Conservation (phyloP, 2,888 invertebrate genomes). For the Leucozona laternaria region DNA sequence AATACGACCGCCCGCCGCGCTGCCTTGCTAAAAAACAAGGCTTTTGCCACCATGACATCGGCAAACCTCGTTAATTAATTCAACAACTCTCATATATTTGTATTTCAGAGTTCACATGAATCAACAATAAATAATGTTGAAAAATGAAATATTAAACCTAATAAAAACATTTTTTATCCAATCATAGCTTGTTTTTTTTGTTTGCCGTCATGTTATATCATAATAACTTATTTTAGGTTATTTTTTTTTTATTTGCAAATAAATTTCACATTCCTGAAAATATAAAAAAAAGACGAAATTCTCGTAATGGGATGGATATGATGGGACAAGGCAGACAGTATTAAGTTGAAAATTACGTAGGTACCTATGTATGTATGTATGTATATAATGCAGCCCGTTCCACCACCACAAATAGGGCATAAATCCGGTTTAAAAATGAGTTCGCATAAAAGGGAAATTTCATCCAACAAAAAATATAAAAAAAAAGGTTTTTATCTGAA, state of each 20-base stretch:
- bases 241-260: background rate
- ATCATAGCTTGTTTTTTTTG: background rate
- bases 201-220: background rate
- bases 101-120: background rate
- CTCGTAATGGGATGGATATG: background rate
- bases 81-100: background rate
- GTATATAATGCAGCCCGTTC: background rate
- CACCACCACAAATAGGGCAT: slow-evolving; percentile 13
- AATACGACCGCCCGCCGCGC: no score
- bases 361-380: no score
- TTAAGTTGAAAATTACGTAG: slow-evolving; percentile 11
- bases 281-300: background rate
- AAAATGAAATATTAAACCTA: background rate
- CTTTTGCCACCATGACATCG: background rate
- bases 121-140: background rate
- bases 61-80: background rate
- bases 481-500: slow-evolving; percentile 1
- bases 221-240: background rate
- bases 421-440: slow-evolving; percentile 16
- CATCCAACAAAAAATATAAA: background rate
- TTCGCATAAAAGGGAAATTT: slow-evolving; percentile 16
- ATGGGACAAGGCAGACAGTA: background rate
- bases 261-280: background rate
- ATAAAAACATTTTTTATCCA: slow-evolving; percentile 4
- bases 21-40: no score